Percentiles rank a stretch among this genome's conserved stretches.
phyloP scores from a whole-genome alignment of 2,888 invertebrate genomes.

The Parasteatoda lunata region DNA sequence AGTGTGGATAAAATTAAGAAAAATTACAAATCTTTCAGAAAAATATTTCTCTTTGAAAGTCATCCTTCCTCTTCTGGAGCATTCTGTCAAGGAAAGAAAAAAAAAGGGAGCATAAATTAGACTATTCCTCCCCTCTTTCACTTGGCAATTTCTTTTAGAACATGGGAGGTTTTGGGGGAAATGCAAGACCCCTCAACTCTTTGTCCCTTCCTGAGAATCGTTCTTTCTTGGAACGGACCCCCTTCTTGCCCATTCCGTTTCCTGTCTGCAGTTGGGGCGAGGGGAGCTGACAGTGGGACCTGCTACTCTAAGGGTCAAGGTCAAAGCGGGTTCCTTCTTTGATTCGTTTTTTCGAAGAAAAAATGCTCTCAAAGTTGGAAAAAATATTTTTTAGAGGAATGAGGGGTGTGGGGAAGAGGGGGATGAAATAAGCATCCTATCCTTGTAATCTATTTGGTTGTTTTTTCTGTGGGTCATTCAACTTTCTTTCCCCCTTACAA shows the following conservation, averaged over 20 bases:
- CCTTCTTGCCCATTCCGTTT: slow-evolving; percentile 41
- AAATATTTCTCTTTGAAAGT: too few relatives aligned
- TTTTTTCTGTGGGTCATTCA: slow-evolving; percentile 61
- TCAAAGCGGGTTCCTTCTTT: slow-evolving; percentile 19
- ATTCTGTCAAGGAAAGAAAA: too few relatives aligned
- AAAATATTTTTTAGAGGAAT: neutral
- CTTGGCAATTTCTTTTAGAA: too few relatives aligned
- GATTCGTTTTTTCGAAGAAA: neutral
- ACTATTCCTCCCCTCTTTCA: too few relatives aligned
- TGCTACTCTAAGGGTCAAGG: slow-evolving; percentile 56
- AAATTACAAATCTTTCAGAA: too few relatives aligned
- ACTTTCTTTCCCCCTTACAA: slow-evolving; percentile 33
- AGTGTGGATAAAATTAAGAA: too few relatives aligned
- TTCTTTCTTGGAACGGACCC: slow-evolving; percentile 7
- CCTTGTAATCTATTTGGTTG: slow-evolving; percentile 41
- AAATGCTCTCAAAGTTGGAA: neutral
- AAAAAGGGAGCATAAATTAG: too few relatives aligned
- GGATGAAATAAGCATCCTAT: neutral
- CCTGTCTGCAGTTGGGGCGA: slow-evolving; percentile 41
- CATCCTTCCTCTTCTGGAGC: too few relatives aligned
- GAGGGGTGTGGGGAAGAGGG: neutral
- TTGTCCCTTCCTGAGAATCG: slow-evolving; percentile 33
- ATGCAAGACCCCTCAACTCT: slow-evolving; percentile 38
- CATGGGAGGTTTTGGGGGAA: neutral
- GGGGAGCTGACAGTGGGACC: slow-evolving; percentile 51